Evolutionary conservation across 2,113 vertebrate species (phyloP).

Genomic region (Caranx melampygus): DNA sequence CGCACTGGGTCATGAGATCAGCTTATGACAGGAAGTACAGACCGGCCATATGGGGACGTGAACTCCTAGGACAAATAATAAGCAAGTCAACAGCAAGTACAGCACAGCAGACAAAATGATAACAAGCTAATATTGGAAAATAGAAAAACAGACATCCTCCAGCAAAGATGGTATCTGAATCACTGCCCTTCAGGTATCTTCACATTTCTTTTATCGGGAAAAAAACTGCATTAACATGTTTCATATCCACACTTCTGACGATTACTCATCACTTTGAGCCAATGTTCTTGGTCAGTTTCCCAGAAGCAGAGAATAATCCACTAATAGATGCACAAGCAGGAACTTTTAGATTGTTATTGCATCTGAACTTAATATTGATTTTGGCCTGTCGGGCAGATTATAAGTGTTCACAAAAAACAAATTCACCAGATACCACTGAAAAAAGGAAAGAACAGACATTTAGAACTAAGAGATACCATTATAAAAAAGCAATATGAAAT

Average conservation of each 20-base stretch:
- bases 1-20: slow-evolving; percentile 6
- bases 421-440: neutral
- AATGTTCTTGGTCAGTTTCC: slow-evolving; percentile 53
- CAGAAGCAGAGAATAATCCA: slow-evolving; percentile 49
- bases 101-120: neutral
- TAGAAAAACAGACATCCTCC: neutral
- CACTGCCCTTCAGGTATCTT: neutral
- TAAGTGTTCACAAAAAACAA: neutral
- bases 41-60: neutral
- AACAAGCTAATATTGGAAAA: neutral
- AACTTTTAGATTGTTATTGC: slow-evolving; percentile 23
- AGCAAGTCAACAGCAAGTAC: slow-evolving; percentile 1
- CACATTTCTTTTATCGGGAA: neutral
- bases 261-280: slow-evolving; percentile 45
- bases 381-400: slow-evolving; percentile 15
- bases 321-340: slow-evolving; percentile 46
- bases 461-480: neutral
- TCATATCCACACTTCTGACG: slow-evolving; percentile 18
- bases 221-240: slow-evolving; percentile 18
- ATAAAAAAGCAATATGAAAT: neutral
- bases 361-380: slow-evolving; percentile 46
- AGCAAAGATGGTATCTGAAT: neutral
- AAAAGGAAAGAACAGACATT: neutral
- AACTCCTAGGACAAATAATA: slow-evolving; percentile 15
- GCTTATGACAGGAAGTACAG: slow-evolving; percentile 3